Base-by-base conservation (phyloP, 2,888 invertebrate genomes). In the Sinohyriopsis cumingii region DNA sequence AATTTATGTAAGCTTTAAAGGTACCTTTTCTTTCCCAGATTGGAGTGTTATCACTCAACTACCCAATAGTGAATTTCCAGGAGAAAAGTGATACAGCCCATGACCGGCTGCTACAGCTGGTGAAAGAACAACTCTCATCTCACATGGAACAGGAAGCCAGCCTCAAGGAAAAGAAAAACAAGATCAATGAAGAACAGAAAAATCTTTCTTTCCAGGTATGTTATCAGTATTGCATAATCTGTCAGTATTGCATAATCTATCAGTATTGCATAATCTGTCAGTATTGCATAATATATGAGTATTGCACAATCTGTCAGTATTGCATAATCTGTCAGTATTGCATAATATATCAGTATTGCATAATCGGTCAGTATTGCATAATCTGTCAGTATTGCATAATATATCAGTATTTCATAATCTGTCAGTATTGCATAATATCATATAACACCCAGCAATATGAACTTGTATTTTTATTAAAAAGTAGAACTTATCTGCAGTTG, bases 41-140 rank as follows among this genome's bases (percentile, higher is more conserved):
- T 67, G 88, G 88, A 5, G 82, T 87, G 63, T 73, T 87, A 72
- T 85, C 87, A 9, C 76, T 87, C 65, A 83, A 81, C 67, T 86
- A 81, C 73, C 86, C 86, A 1, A 77, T 87, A 65, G 84, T 88
- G 20, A 87, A 86, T 76, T 87, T 88, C 75, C 88, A 88, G 75
- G 84, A 85, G 59, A 74, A 83, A 62, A 88, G 80, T 67, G 78
- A 83, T 24, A 78, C 74, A 55, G 81, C 83, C 0, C 74, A 80
- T 59, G 73, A 78, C 1, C 77, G 77, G 28, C 71, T 88, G 61
- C 70, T 86, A n/a, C 70, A 72, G 5, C 66, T 78, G 53, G 82
- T 88, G 5, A 71, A 74, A 56, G 80, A 78, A 28, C 45, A 68
- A 5, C 53, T 81, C 15, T 59, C 25, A 6, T 28, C 61, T n/a